Conservation (phyloP, 2,113 vertebrate species). For the Dunckerocampus dactyliophorus region DNA sequence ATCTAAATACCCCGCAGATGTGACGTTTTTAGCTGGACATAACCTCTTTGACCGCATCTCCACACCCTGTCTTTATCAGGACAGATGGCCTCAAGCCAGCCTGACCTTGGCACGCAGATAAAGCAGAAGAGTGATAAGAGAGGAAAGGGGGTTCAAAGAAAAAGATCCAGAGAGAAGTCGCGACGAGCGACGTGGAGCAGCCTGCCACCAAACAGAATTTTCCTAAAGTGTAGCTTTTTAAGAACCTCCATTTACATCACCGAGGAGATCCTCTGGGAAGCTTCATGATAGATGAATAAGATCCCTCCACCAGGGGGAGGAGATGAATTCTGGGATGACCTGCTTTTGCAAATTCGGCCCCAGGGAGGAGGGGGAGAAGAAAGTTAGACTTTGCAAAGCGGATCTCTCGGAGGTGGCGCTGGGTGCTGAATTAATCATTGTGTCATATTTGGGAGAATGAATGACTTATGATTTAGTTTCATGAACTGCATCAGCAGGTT, state of each 20-base stretch:
- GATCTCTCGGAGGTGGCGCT: conserved; percentile 40
- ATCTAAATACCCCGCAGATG: conserved; percentile 38
- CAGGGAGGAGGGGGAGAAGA: conserved; percentile 50
- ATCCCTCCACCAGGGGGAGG: conserved; percentile 42
- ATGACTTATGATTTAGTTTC: conserved; percentile 25
- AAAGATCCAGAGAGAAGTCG: neutral
- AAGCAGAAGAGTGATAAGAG: conserved; percentile 57
- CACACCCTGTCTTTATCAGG: conserved; percentile 59
- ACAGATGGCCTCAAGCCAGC: conserved; percentile 62
- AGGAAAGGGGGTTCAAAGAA: conserved; percentile 28
- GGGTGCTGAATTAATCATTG: conserved; percentile 55
- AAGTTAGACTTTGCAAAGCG: conserved; percentile 56
- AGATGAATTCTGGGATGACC: conserved; percentile 64
- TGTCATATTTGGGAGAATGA: conserved; percentile 56
- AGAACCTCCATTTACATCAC: conserved; percentile 59
- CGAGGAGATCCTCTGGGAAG: conserved; percentile 60
- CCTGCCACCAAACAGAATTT: conserved; percentile 38
- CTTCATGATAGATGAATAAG: conserved; percentile 70
- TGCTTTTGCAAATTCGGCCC: conserved; percentile 71
- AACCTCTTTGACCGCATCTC: conserved; percentile 42
- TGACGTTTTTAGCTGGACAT: conserved; percentile 33
- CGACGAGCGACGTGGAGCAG: conserved; percentile 16
- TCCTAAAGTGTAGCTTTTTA: conserved; percentile 49
- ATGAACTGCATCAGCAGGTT: conserved; percentile 23
- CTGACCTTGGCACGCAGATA: conserved; percentile 72